phyloP scores from a whole-genome alignment of 2,797 vertebrate species.

The Sparidentex hasta region DNA sequence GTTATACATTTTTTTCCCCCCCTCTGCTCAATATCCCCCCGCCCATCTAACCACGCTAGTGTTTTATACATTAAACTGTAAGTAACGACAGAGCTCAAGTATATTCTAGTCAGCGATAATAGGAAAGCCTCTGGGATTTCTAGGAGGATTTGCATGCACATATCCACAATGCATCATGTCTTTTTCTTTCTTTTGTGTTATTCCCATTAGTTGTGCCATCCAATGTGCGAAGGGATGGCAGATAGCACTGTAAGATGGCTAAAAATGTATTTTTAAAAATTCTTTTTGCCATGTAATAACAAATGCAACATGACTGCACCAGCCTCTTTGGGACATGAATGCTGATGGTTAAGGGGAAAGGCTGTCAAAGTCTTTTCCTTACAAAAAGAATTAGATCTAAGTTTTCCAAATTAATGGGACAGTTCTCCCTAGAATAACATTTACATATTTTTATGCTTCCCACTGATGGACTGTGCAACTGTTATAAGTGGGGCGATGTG shows the following conservation, averaged over 20 bases:
- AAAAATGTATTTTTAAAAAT: neutral
- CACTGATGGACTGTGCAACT: no score
- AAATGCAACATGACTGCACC: conserved; percentile 30
- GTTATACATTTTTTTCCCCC: conserved; percentile 31
- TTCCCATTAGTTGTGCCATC: conserved; percentile 13
- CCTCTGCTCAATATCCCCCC: conserved; percentile 23
- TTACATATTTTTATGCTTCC: no score
- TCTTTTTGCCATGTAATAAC: neutral
- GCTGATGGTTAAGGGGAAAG: conserved; percentile 13
- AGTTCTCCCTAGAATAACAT: no score
- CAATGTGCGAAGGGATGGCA: conserved; percentile 16
- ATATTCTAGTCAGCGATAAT: conserved; percentile 75
- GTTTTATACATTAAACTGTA: conserved; percentile 75
- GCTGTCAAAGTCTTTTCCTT: neutral
- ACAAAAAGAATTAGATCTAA: conserved; percentile 1
- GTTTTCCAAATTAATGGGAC: neutral
- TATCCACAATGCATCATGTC: conserved; percentile 28
- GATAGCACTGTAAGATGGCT: neutral
- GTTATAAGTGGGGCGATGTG: no score
- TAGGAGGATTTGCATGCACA: conserved; percentile 52
- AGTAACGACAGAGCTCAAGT: conserved; percentile 74
- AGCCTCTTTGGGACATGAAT: conserved; percentile 15
- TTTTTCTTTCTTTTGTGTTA: conserved; percentile 18
- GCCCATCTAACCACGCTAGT: conserved; percentile 40
- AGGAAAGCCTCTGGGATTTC: conserved; percentile 67